Percentiles rank a stretch among this genome's conserved stretches.
phyloP scores from a whole-genome alignment of 35 echinoderm and acorn worm species.

The Lytechinus variegatus region DNA sequence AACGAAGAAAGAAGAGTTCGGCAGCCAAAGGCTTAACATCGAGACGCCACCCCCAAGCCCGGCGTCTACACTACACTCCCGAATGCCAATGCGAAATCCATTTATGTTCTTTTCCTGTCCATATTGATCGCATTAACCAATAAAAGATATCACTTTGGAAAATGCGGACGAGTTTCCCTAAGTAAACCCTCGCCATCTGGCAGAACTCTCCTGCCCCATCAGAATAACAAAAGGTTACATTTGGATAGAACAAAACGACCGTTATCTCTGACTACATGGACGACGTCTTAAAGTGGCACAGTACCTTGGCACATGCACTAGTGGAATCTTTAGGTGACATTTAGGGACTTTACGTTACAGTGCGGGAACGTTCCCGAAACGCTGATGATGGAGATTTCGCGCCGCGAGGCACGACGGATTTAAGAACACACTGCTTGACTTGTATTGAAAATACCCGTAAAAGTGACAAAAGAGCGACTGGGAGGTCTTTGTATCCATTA shows the following conservation, averaged over 20 bases:
- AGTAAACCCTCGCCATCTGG: background rate
- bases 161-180: slow-evolving; percentile 1
- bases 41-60: background rate
- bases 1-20: background rate
- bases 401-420: too few species aligned
- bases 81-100: background rate
- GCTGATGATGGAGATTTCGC: too few species aligned
- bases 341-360: too few species aligned
- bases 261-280: background rate
- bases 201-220: background rate
- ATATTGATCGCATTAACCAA: slow-evolving; percentile 19
- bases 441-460: too few species aligned
- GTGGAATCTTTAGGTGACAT: too few species aligned
- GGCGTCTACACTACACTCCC: background rate
- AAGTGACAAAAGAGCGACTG: too few species aligned
- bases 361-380: too few species aligned
- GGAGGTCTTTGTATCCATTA: too few species aligned
- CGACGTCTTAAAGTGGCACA: too few species aligned
- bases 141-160: slow-evolving; percentile 1
- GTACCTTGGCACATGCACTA: too few species aligned
- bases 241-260: background rate
- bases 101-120: slow-evolving; percentile 12
- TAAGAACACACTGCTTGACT: too few species aligned
- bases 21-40: background rate
- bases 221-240: background rate